Conservation (phyloP, 1,140 invertebrate genomes). For the Subanguina moxae region DNA sequence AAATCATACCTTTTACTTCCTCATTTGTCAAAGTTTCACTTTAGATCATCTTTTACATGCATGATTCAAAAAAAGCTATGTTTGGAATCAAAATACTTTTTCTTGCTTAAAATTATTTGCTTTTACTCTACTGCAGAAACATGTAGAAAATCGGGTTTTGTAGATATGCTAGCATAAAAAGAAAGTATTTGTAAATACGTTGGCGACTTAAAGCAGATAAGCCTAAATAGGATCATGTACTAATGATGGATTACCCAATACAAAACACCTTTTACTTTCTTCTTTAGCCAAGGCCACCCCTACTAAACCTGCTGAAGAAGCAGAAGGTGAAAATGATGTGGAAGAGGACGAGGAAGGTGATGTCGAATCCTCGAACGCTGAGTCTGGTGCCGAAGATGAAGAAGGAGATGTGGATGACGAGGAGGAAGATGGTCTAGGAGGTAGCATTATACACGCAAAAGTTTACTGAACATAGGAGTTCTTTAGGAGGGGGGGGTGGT, state of each 20-base stretch:
- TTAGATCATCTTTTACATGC: too few relatives aligned
- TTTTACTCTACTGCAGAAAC: neutral
- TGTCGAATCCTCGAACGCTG: conserved; percentile 17
- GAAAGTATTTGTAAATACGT: neutral
- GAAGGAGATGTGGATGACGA: conserved; percentile 16
- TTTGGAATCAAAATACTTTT: neutral
- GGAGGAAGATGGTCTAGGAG: conserved; percentile 12
- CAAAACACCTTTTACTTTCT: neutral
- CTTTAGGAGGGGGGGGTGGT: neutral
- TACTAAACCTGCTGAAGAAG: conserved; percentile 4
- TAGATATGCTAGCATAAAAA: neutral
- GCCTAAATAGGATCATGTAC: neutral
- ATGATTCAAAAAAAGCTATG: too few relatives aligned
- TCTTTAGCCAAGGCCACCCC: neutral
- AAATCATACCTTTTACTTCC: too few relatives aligned
- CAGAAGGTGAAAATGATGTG: conserved; percentile 10
- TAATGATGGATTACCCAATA: conserved; percentile 1
- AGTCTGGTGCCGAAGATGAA: conserved; percentile 16
- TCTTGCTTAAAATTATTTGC: neutral
- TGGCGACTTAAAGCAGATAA: neutral
- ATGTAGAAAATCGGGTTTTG: neutral
- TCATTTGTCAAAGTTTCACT: too few relatives aligned
- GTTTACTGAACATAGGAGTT: neutral
- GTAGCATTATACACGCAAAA: neutral
- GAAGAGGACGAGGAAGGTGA: conserved; percentile 12